A percentile compares a stretch with the other conserved stretches of the same genome.
Conservation (phyloP, 2,888 invertebrate genomes). For the Agapostemon virescens region DNA sequence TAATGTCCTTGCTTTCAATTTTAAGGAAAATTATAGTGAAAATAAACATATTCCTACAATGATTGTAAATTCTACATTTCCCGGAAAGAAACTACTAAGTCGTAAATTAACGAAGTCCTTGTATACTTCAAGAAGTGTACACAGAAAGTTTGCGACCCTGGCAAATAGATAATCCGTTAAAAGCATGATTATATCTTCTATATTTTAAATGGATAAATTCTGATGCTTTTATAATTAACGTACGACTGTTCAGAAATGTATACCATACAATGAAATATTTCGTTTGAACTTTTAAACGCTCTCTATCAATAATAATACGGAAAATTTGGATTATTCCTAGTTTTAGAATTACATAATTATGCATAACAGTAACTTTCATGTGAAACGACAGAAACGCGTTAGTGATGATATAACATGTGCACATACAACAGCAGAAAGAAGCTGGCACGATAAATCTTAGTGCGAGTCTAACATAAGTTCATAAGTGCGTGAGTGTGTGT, state of each 20-base stretch:
- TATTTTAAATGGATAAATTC: background rate
- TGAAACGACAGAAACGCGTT: background rate
- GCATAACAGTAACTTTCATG: background rate
- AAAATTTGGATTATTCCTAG: background rate
- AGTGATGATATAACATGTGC: background rate
- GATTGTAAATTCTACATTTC: no score
- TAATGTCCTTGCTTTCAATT: no score
- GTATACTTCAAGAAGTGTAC: no score
- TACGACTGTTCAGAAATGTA: background rate
- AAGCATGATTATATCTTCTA: background rate
- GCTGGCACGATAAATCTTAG: background rate
- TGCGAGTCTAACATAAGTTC: slow-evolving; percentile 1
- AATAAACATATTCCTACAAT: no score
- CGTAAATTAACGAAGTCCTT: no score
- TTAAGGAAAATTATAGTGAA: no score
- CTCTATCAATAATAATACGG: no score
- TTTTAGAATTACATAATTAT: background rate
- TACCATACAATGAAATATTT: no score
- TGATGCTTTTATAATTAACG: background rate
- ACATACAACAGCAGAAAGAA: background rate
- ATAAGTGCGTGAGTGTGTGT: background rate
- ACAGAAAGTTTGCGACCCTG: background rate
- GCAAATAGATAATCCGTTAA: background rate
- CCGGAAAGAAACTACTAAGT: no score
- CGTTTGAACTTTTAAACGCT: no score